phyloP scores from a whole-genome alignment of 2,113 vertebrate species.

The Excalfactoria chinensis region DNA sequence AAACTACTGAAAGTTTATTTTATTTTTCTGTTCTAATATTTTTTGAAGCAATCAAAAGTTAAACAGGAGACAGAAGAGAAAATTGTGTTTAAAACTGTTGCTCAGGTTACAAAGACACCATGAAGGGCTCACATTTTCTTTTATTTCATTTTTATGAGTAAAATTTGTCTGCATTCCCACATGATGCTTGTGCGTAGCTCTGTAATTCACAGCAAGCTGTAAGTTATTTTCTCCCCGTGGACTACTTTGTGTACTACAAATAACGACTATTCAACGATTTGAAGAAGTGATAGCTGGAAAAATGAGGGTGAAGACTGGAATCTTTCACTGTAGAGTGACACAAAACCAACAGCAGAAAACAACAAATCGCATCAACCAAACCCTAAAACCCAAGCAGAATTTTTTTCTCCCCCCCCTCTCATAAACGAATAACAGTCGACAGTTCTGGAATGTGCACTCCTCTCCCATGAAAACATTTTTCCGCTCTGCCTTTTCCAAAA shows the following conservation, averaged over 20 bases:
- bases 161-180: background rate
- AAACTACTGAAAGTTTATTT: constrained; percentile 13
- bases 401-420: background rate
- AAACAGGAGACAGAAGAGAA: constrained; percentile 5
- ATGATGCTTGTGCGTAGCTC: background rate
- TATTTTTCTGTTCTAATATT: constrained; percentile 24
- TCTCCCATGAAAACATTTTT: constrained; percentile 79
- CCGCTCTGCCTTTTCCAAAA: constrained; percentile 76
- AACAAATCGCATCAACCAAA: constrained; percentile 52
- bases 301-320: background rate
- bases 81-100: constrained; percentile 20
- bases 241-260: background rate
- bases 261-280: background rate
- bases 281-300: constrained; percentile 11
- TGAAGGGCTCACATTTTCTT: background rate
- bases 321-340: constrained; percentile 5
- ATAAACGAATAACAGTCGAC: constrained; percentile 59
- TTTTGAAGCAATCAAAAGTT: background rate
- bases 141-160: background rate
- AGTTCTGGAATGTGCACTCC: constrained; percentile 71
- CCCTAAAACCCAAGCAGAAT: constrained; percentile 4
- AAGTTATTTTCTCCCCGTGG: constrained; percentile 11
- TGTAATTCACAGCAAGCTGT: background rate
- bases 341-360: constrained; percentile 14
- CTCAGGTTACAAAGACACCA: constrained; percentile 5